Percentiles rank a stretch among this genome's conserved stretches.
Conservation (phyloP, 2,888 invertebrate species). For the Xestia sexstrigata region DNA sequence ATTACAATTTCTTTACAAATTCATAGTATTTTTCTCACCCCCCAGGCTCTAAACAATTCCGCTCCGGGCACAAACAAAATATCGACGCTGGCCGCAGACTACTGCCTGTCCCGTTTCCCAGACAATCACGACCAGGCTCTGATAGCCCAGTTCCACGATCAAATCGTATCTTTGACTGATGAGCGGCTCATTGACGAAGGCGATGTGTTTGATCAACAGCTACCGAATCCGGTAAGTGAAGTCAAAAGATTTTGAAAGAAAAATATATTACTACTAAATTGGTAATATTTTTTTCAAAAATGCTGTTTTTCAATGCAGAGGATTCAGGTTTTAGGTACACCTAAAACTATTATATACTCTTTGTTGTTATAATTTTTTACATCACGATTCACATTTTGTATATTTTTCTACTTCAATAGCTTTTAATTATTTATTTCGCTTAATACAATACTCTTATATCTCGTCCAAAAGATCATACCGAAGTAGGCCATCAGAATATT, state of each 20-base stretch:
- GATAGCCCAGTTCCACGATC: constrained; percentile 66
- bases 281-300: accelerated
- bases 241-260: background rate
- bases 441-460: no score
- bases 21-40: background rate
- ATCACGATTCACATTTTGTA: background rate
- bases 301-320: background rate
- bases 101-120: constrained; percentile 77
- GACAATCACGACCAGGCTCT: constrained; percentile 65
- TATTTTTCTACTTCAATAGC: background rate
- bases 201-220: constrained; percentile 80
- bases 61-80: constrained; percentile 73
- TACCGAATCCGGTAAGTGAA: constrained; percentile 77
- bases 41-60: constrained; percentile 65
- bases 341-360: no score
- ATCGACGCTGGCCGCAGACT: constrained; percentile 86
- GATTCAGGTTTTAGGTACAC: no score
- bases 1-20: background rate
- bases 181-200: constrained; percentile 80
- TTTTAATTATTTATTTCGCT: no score
- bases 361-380: no score
- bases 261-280: background rate
- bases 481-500: no score
- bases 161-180: constrained; percentile 82
- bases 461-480: no score